phyloP scores from a whole-genome alignment of 2,888 invertebrate genomes.

The Drosophila lutescens region DNA sequence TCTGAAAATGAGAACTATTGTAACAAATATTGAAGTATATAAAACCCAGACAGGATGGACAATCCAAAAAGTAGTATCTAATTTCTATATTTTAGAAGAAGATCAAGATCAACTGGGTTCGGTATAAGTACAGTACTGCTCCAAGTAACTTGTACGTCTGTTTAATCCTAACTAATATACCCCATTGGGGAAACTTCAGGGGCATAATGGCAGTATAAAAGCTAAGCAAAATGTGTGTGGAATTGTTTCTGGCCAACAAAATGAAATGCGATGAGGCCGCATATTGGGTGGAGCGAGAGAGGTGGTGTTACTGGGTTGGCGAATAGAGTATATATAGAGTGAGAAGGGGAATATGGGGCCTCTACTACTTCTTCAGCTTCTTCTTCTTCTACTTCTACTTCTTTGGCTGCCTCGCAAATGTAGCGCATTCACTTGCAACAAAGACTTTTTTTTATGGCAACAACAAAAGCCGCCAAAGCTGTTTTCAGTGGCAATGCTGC shows the following conservation, averaged over 20 bases:
- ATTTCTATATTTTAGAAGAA: too few relatives aligned
- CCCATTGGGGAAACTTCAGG: background rate
- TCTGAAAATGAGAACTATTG: too few relatives aligned
- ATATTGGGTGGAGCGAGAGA: background rate
- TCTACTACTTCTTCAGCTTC: constrained; percentile 1
- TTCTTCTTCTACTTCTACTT: background rate
- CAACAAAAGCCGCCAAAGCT: constrained; percentile 52
- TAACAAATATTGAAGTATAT: too few relatives aligned
- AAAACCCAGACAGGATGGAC: too few relatives aligned
- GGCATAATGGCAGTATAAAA: constrained; percentile 5
- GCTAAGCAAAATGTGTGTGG: constrained; percentile 50
- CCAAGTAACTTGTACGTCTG: too few relatives aligned
- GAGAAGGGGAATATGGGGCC: constrained; percentile 10
- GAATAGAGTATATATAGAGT: background rate
- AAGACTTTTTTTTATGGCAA: constrained; percentile 65
- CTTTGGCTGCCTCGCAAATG: constrained; percentile 54
- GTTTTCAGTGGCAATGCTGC: constrained; percentile 47
- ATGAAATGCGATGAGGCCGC: constrained; percentile 46
- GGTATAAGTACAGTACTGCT: too few relatives aligned
- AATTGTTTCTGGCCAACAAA: constrained; percentile 63
- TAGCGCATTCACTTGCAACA: constrained; percentile 73
- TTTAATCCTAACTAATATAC: background rate
- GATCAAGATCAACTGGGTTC: too few relatives aligned
- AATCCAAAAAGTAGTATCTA: too few relatives aligned
- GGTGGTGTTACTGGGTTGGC: background rate